Conservation (phyloP, 2,888 invertebrate species). For the Marasmarcha lunaedactyla region DNA sequence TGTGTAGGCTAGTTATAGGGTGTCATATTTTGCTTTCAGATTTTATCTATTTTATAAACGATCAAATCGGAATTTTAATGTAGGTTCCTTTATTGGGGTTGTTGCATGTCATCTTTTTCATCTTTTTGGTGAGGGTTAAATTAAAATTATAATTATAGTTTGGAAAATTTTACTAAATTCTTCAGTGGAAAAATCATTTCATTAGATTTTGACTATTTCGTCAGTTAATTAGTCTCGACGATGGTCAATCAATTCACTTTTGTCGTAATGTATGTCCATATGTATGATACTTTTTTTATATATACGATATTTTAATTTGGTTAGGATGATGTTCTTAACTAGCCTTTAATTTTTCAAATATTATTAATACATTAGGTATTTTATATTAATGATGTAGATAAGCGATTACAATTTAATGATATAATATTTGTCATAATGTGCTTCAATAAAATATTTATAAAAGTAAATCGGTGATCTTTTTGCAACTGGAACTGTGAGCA, state of each 20-base stretch:
- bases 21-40: neutral
- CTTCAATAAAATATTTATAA: conserved; percentile 55
- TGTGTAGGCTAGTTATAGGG: neutral
- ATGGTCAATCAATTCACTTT: too few species aligned
- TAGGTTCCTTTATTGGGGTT: neutral
- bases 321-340: conserved; percentile 20
- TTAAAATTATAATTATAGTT: neutral
- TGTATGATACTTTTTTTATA: conserved; percentile 36
- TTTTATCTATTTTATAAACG: neutral
- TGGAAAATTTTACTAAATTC: neutral
- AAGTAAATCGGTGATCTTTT: conserved; percentile 19
- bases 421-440: conserved; percentile 58
- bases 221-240: too few species aligned
- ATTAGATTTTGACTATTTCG: too few species aligned
- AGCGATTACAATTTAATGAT: conserved; percentile 32
- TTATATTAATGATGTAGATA: conserved; percentile 35
- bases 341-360: conserved; percentile 19
- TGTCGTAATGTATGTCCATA: conserved; percentile 20
- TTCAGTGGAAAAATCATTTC: too few species aligned
- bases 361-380: conserved; percentile 21
- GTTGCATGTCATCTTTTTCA: neutral
- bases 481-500: conserved; percentile 16
- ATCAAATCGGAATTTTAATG: neutral
- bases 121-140: neutral
- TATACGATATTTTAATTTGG: conserved; percentile 18